These are phyloP conservation scores for Megaceryle alcyon DNA, from an alignment of 2,797 vertebrate genomes.

Conservation along the genomic window DNA sequence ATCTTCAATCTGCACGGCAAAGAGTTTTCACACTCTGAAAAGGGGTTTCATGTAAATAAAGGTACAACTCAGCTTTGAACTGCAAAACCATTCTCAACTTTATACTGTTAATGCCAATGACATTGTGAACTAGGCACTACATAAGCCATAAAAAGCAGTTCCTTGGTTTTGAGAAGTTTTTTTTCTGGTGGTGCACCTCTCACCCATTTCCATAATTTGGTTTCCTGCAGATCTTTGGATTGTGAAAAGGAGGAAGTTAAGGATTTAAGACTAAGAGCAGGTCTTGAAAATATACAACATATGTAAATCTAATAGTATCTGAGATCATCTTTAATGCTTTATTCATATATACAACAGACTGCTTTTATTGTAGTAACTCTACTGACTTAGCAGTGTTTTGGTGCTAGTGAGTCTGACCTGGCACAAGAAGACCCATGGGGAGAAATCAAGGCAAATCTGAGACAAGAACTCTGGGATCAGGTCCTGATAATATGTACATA, in stretches of 20 bases:
- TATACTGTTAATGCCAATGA: not conserved
- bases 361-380: not conserved
- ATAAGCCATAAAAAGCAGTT: not conserved
- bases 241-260: not conserved
- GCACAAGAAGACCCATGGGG: fast-evolving
- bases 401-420: not conserved
- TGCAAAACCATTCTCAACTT: not conserved
- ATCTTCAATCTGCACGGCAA: not conserved
- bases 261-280: not conserved
- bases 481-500: not conserved
- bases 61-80: not conserved
- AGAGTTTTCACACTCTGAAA: not conserved
- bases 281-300: not conserved
- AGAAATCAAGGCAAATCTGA: not conserved
- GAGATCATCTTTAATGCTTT: not conserved
- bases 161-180: not conserved
- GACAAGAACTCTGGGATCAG: not conserved
- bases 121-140: not conserved
- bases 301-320: not conserved
- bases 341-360: not conserved
- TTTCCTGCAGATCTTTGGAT: not conserved
- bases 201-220: not conserved
- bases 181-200: not conserved
- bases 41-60: not conserved
- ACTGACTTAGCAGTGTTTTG: not conserved